These are phyloP conservation scores for Trachymyrmex cornetzi DNA, from an alignment of 1,140 invertebrate species.

Conservation along the genomic window DNA sequence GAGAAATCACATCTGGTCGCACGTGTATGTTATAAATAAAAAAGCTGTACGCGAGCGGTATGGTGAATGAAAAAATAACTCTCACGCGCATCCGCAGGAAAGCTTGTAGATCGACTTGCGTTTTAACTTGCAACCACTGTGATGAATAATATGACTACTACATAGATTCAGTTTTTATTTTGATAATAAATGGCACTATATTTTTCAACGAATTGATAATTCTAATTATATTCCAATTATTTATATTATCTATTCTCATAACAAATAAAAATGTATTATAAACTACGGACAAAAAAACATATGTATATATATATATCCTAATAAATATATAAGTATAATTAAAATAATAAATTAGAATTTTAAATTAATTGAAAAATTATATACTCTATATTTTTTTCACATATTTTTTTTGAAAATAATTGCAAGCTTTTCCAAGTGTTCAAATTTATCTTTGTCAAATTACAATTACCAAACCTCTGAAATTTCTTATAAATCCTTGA, in stretches of 20 bases:
- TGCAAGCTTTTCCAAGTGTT: neutral
- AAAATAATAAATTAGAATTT: conserved; percentile 1
- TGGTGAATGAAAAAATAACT: conserved; percentile 62
- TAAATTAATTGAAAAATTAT: conserved; percentile 1
- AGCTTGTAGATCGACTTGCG: conserved; percentile 21
- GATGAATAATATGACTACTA: neutral
- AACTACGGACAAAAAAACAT: neutral
- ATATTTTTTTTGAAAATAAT: neutral
- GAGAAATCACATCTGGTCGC: neutral
- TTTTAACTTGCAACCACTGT: conserved; percentile 35
- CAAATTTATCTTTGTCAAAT: neutral
- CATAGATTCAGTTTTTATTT: neutral
- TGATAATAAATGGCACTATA: conserved; percentile 22
- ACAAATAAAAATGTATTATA: neutral
- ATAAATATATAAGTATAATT: neutral
- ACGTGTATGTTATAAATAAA: conserved; percentile 53
- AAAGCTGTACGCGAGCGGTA: neutral
- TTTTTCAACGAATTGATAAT: neutral
- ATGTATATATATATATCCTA: neutral
- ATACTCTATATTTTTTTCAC: neutral
- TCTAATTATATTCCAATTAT: conserved; percentile 9
- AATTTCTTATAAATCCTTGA: neutral
- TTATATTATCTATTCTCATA: neutral
- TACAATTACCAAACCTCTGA: neutral
- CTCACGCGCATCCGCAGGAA: neutral